Percentiles rank a stretch among this genome's conserved stretches.
phyloP scores from a whole-genome alignment of 2,797 vertebrate species.

The Sternotherus odoratus region DNA sequence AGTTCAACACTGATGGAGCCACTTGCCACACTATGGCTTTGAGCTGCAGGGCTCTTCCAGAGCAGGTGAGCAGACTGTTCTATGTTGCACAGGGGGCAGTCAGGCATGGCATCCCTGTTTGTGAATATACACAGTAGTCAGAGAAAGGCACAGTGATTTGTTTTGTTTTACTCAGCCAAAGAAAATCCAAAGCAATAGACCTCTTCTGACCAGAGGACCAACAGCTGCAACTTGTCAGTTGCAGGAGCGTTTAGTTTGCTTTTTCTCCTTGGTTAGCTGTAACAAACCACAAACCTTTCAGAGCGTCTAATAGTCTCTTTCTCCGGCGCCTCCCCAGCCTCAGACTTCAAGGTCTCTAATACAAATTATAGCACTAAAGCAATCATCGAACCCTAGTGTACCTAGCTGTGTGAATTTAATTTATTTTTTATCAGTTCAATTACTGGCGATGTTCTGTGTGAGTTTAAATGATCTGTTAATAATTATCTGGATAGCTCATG shows the following conservation, averaged over 20 bases:
- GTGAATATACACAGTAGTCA: not conserved
- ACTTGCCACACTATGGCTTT: not conserved
- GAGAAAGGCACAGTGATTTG: too few species aligned
- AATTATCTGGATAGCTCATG: slow-evolving; percentile 16
- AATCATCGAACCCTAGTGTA: not conserved
- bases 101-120: not conserved
- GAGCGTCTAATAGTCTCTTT: not conserved
- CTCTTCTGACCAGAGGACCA: not conserved
- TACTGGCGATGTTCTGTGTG: not conserved
- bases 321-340: not conserved
- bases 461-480: slow-evolving; percentile 61
- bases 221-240: not conserved
- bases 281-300: not conserved
- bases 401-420: not conserved
- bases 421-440: not conserved
- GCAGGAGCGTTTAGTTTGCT: not conserved
- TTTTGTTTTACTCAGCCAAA: not conserved
- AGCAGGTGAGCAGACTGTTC: not conserved
- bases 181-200: fast-evolving
- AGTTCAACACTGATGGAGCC: not conserved
- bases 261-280: not conserved
- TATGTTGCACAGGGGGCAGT: not conserved
- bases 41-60: not conserved
- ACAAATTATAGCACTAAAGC: not conserved
- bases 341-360: not conserved